phyloP scores from a whole-genome alignment of 2,797 vertebrate species.

The Aplochiton taeniatus region DNA sequence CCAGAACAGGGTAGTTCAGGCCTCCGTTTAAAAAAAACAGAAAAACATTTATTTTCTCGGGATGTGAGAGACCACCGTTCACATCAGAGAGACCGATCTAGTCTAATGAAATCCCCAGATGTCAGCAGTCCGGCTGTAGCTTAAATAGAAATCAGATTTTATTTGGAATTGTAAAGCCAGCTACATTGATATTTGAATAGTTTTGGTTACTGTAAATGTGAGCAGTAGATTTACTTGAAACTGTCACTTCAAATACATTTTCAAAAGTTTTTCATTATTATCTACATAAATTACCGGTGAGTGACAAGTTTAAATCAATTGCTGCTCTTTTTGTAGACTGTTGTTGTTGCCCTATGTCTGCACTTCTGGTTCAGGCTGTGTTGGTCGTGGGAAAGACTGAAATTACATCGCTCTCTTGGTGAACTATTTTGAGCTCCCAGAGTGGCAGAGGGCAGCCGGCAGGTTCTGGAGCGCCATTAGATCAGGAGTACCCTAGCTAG shows the following conservation, averaged over 20 bases:
- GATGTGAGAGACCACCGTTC: constrained; percentile 68
- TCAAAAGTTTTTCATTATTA: neutral
- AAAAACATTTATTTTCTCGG: constrained; percentile 40
- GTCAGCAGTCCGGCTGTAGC: constrained; percentile 37
- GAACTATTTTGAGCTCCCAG: constrained; percentile 83
- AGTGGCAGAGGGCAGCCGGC: constrained; percentile 78
- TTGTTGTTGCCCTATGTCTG: constrained; percentile 59
- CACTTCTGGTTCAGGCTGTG: constrained; percentile 59
- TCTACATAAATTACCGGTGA: too few relatives aligned
- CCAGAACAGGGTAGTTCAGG: constrained; percentile 20
- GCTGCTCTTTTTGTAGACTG: constrained; percentile 39
- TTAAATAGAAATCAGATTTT: constrained; percentile 46
- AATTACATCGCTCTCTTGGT: constrained; percentile 81
- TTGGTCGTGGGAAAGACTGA: constrained; percentile 83
- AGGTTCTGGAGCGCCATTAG: constrained; percentile 72
- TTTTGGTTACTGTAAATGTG: constrained; percentile 8
- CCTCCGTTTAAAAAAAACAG: neutral
- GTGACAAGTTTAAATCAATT: neutral
- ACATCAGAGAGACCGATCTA: constrained; percentile 64
- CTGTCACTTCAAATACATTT: neutral
- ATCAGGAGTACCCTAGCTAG: constrained; percentile 66
- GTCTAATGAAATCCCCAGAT: constrained; percentile 71
- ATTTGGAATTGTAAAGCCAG: constrained; percentile 20
- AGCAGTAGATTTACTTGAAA: too few relatives aligned
- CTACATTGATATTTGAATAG: constrained; percentile 17